Conservation (phyloP, 2,797 vertebrate genomes). For the Coregonus suidteri region DNA sequence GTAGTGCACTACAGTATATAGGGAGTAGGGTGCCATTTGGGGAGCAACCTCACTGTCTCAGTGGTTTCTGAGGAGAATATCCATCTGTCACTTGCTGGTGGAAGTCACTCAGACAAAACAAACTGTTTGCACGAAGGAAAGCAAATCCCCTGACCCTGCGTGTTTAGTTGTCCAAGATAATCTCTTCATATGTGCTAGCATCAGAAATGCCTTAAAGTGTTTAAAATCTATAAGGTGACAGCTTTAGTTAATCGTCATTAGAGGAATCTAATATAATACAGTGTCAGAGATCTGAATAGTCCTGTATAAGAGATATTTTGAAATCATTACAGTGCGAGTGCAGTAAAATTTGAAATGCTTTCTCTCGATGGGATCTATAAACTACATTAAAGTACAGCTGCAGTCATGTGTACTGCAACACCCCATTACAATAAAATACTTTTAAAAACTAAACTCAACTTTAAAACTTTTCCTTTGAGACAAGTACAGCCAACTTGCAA, state of each 20-base stretch:
- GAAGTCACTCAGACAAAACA: not conserved
- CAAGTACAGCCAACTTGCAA: not conserved
- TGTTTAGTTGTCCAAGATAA: not conserved
- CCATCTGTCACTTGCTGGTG: not conserved
- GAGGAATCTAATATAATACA: not conserved
- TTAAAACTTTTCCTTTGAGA: not conserved
- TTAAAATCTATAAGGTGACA: not conserved
- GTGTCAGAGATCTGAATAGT: not conserved
- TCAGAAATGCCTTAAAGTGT: not conserved
- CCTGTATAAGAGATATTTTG: not conserved
- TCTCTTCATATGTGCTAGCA: not conserved
- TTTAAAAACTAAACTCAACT: not conserved
- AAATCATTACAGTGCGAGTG: not conserved
- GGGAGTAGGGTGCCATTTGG: not conserved
- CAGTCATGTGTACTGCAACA: not conserved
- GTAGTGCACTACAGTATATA: not conserved
- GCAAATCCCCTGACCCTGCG: not conserved
- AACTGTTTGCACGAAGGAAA: not conserved
- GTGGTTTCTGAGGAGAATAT: not conserved
- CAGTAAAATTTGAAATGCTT: not conserved
- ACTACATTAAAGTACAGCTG: not conserved
- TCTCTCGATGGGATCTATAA: not conserved
- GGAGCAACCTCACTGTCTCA: not conserved
- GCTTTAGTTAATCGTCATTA: too few species aligned
- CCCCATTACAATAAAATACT: not conserved